Conservation (phyloP, 1,140 invertebrate genomes). For the Pachypsylla venusta region DNA sequence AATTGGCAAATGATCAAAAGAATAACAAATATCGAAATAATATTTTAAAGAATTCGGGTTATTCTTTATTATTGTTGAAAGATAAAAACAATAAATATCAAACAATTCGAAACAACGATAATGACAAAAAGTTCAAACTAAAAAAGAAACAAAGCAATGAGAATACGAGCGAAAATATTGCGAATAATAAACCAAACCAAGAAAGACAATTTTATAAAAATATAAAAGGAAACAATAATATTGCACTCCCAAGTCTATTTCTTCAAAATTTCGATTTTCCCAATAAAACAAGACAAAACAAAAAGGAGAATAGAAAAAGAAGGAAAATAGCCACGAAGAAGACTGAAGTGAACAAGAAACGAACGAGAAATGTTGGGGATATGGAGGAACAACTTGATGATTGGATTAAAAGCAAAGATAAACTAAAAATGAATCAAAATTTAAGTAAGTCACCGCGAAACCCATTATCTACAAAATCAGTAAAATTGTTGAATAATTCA, state of each 20-base stretch:
- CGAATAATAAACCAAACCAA: not conserved
- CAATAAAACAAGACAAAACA: not conserved
- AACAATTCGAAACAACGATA: not conserved
- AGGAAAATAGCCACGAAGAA: too few species aligned
- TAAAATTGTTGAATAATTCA: not conserved
- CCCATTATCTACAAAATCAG: not conserved
- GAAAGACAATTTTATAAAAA: not conserved
- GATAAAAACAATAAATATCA: slow-evolving; percentile 8
- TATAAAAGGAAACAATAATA: not conserved
- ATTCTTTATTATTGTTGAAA: slow-evolving; percentile 11
- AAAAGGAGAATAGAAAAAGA: not conserved
- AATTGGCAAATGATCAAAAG: not conserved
- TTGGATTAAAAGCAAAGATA: too few species aligned
- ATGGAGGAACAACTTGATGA: too few species aligned
- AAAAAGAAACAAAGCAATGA: not conserved
- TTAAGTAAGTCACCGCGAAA: not conserved
- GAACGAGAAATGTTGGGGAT: too few species aligned
- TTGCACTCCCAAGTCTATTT: not conserved
- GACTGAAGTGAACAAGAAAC: too few species aligned
- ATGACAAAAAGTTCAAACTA: not conserved
- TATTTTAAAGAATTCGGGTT: not conserved
- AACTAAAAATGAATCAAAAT: not conserved
- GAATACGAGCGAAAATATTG: not conserved
- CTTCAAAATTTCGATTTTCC: too few species aligned
- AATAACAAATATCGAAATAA: not conserved